These are phyloP conservation scores for Apostichopus leukothele DNA, from an alignment of 53 echinoderm and acorn worm genomes.

Conservation along the genomic window DNA sequence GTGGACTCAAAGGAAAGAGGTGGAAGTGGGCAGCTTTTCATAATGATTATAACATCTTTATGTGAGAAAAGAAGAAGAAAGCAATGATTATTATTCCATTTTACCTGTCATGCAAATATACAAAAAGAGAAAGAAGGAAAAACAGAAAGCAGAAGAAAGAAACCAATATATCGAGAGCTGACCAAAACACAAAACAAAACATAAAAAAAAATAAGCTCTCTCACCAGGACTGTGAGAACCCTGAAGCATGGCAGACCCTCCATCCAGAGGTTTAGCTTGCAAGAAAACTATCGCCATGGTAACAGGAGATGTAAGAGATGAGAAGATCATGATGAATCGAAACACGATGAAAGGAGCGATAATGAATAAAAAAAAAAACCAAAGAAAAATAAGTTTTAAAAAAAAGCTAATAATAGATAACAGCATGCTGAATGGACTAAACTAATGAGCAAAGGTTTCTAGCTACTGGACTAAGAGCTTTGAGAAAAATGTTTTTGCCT, in stretches of 20 bases:
- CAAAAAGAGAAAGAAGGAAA: too few species aligned
- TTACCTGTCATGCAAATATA: too few species aligned
- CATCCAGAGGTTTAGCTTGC: conserved; percentile 26
- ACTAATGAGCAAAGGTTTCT: not conserved
- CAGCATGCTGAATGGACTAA: not conserved
- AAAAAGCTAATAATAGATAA: not conserved
- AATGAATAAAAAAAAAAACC: not conserved
- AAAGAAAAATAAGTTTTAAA: not conserved
- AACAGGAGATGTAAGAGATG: conserved; percentile 30
- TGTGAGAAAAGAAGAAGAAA: too few species aligned
- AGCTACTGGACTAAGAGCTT: not conserved
- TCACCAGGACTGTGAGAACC: not conserved
- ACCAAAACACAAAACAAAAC: not conserved
- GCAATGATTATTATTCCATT: too few species aligned
- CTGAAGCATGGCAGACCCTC: conserved; percentile 6
- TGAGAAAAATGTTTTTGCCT: not conserved
- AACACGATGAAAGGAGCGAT: not conserved
- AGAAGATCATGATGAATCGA: not conserved
- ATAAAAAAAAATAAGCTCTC: not conserved
- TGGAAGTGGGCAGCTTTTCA: too few species aligned
- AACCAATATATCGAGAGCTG: not conserved
- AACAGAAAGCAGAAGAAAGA: too few species aligned
- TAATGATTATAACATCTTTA: too few species aligned
- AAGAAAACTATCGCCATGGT: conserved; percentile 38
- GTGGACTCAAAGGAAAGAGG: too few species aligned